phyloP scores from a whole-genome alignment of 2,113 vertebrate genomes.

The Patagioenas fasciata region DNA sequence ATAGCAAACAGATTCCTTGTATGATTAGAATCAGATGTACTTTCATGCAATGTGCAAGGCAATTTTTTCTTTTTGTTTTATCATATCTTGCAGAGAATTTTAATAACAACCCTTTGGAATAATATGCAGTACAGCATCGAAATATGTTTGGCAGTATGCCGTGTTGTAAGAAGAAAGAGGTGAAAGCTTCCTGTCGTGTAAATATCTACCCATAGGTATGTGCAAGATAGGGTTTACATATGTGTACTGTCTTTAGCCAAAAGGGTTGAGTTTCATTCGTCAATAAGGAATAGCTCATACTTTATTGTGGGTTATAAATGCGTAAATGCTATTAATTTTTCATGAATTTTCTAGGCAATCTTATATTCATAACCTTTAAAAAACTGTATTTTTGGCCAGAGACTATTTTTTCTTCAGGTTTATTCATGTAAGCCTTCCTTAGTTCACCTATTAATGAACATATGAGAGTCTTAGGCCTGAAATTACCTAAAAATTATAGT shows the following conservation, averaged over 20 bases:
- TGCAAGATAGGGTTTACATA: background rate
- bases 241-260: background rate
- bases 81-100: background rate
- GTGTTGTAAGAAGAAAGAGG: background rate
- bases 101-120: background rate
- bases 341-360: background rate
- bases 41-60: background rate
- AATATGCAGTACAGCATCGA: background rate
- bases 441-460: background rate
- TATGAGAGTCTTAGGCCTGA: background rate
- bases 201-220: background rate
- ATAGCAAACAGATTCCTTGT: background rate
- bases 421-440: background rate
- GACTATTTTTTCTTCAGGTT: background rate
- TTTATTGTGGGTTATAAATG: background rate
- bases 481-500: conserved; percentile 29
- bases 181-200: background rate
- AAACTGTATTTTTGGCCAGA: background rate
- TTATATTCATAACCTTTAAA: background rate
- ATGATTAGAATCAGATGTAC: background rate
- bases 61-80: background rate
- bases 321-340: background rate
- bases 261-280: background rate
- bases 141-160: background rate
- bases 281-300: background rate